Evolutionary conservation across 2,888 invertebrate species (phyloP).

Genomic region (Strigamia transsilvanica): DNA sequence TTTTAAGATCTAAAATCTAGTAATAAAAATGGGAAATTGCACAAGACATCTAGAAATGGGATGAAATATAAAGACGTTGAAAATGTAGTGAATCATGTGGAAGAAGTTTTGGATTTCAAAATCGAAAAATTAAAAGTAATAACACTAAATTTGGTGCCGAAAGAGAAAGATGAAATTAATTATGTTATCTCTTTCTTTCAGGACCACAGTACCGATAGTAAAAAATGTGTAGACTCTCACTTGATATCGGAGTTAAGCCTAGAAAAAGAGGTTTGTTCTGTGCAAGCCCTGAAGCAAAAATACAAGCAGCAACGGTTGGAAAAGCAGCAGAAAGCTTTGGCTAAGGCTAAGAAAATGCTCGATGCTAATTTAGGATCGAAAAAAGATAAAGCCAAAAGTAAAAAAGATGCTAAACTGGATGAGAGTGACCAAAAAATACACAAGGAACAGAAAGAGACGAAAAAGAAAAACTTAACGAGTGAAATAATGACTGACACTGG

Average conservation of each 20-base stretch:
- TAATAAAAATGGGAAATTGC: slow-evolving; percentile 52
- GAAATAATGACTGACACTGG: not conserved
- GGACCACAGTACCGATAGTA: not conserved
- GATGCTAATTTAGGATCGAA: slow-evolving; percentile 41
- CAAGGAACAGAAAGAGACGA: not conserved
- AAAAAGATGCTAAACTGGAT: slow-evolving; percentile 34
- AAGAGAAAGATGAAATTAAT: not conserved
- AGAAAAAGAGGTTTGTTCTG: slow-evolving; percentile 59
- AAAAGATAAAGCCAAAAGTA: slow-evolving; percentile 12
- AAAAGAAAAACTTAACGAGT: slow-evolving; percentile 7
- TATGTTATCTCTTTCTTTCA: not conserved
- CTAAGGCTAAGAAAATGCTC: slow-evolving; percentile 54
- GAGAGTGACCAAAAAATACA: slow-evolving; percentile 20
- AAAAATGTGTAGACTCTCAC: not conserved
- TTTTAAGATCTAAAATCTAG: slow-evolving; percentile 25
- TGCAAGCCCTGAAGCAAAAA: slow-evolving; percentile 70
- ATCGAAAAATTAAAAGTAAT: slow-evolving; percentile 23
- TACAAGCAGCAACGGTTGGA: slow-evolving; percentile 72
- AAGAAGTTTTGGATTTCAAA: not conserved
- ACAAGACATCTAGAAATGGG: slow-evolving; percentile 59
- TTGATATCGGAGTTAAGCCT: not conserved
- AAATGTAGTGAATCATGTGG: not conserved
- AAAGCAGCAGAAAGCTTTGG: slow-evolving; percentile 63
- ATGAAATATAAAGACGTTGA: slow-evolving; percentile 5
- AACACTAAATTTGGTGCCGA: not conserved